Base-by-base conservation (phyloP, 64 coral and sea anemone species). In the Montipora efflorescens region DNA sequence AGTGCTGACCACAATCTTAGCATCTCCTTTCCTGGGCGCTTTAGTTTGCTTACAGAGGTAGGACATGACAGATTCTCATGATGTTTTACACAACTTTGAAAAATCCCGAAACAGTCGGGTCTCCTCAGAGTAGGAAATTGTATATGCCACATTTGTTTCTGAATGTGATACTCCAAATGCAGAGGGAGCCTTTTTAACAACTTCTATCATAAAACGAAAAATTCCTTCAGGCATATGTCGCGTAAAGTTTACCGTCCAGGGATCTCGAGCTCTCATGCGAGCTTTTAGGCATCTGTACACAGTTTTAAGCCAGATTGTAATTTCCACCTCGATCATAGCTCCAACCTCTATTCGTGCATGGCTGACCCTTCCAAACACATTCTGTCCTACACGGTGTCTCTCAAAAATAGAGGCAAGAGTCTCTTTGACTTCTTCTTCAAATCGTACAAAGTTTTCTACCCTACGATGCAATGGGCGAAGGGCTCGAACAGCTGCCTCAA, bases 381-480 rank as follows among this genome's bases (percentile, higher is more conserved):
- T 14, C n/a, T 79, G 15, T 0, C 47, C 77, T n/a, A 15, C 11
- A 57, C 79, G 52, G 51, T 81, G 52, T 81, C 23, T 81, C 21
- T 81, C n/a, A 80, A 47, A 79, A 22, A 90, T 2, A 18, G 59
- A 90, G 15, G 25, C 5, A 13, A 69, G 7, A 4, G 23, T 74
- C 67, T 83, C 79, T 48, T 52, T 91, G 4, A 67, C 90, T 84
- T 91, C 79, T 13, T 92, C 44, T 76, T 92, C 90, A 57, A 92
- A 92, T 3, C n/a, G 68, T 21, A 67, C 3, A 76, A 92, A 84
- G 59, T 83, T 72, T 19, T 82, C 67, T 1, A 82, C 49, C 3
- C 45, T 83, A 61, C 67, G 12, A 50, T 68, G 79, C 45, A 83
- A 45, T 0, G 79, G 90, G 4, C 80, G 22, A 62, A 92, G 79